Conservation (phyloP, 2,113 vertebrate species). For the Poeciliopsis prolifica region DNA sequence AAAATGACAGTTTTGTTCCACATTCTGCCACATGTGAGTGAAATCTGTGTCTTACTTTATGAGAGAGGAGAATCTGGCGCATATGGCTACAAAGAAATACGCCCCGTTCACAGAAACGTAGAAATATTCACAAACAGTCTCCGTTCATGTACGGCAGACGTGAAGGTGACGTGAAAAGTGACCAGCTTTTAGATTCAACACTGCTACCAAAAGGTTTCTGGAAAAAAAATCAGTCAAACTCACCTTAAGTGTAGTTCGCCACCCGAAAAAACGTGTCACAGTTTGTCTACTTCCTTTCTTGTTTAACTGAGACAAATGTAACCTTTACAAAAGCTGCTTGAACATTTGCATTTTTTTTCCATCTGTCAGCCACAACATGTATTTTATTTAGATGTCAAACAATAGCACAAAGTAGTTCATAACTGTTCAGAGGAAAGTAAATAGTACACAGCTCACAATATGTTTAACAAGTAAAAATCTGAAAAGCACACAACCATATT, state of each 20-base stretch:
- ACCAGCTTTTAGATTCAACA: neutral
- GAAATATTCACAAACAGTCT: neutral
- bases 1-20: constrained; percentile 19
- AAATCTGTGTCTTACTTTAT: constrained; percentile 13
- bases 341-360: too few species aligned
- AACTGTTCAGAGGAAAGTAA: neutral
- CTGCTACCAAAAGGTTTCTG: neutral
- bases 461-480: neutral
- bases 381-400: neutral
- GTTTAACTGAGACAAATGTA: too few species aligned
- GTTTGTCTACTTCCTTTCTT: neutral
- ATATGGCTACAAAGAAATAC: neutral
- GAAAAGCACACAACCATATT: neutral
- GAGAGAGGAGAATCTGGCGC: neutral
- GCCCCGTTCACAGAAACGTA: neutral
- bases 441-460: neutral
- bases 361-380: neutral
- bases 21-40: constrained; percentile 12
- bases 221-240: neutral
- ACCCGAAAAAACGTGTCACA: neutral
- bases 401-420: neutral
- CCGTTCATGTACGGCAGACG: neutral
- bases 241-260: neutral
- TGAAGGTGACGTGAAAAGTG: neutral
- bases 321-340: too few species aligned